Evolutionary conservation across 1,140 invertebrate genomes (phyloP).

Genomic region (Rhyzopertha dominica): DNA sequence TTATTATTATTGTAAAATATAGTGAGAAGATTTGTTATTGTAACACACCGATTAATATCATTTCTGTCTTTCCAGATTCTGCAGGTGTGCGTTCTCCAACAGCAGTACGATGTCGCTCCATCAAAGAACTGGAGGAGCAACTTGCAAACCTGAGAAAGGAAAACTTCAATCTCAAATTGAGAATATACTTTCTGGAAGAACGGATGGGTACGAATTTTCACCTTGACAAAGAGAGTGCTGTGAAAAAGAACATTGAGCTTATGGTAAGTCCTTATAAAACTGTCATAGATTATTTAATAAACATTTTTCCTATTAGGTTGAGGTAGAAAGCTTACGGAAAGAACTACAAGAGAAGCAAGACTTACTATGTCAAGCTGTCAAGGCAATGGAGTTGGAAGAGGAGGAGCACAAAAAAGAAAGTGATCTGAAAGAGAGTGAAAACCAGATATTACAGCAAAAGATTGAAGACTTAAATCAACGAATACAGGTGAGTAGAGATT

Average conservation of each 20-base stretch:
- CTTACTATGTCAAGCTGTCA: constrained; percentile 74
- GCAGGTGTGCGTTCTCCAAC: constrained; percentile 47
- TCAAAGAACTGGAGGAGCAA: constrained; percentile 90
- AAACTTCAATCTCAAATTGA: constrained; percentile 86
- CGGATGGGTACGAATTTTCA: constrained; percentile 61
- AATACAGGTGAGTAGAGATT: constrained; percentile 28
- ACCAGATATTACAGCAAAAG: constrained; percentile 39
- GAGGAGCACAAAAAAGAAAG: constrained; percentile 40
- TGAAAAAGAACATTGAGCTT: constrained; percentile 71
- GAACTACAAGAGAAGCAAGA: constrained; percentile 78
- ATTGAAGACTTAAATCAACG: constrained; percentile 36
- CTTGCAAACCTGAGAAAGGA: constrained; percentile 76
- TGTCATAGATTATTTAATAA: too few species aligned
- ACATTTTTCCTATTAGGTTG: constrained; percentile 55
- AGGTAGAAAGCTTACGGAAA: constrained; percentile 71
- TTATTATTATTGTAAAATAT: constrained; percentile 10
- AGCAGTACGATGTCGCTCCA: too few species aligned
- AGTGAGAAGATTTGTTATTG: neutral
- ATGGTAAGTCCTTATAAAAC: constrained; percentile 61
- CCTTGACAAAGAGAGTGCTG: constrained; percentile 56
- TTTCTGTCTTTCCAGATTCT: constrained; percentile 28
- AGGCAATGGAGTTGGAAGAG: constrained; percentile 61
- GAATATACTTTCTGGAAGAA: constrained; percentile 89
- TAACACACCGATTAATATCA: constrained; percentile 31
- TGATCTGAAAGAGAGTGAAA: constrained; percentile 34